Percentiles rank a stretch among this genome's conserved stretches.
These are phyloP conservation scores for Pteromalus puparum DNA, from an alignment of 1,140 invertebrate genomes.

Conservation along the genomic window DNA sequence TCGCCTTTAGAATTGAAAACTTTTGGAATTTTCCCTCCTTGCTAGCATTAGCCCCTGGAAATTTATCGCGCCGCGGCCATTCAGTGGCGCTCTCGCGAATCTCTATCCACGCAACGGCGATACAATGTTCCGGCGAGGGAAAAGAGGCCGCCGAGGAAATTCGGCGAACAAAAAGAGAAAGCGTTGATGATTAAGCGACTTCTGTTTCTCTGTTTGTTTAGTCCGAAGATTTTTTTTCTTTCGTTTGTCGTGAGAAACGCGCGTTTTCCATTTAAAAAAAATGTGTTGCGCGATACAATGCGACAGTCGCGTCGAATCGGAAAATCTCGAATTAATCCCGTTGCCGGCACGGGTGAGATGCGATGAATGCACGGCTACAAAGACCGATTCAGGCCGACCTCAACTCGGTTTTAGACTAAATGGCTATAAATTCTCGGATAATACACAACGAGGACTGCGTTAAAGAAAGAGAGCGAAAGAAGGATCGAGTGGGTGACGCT, in stretches of 20 bases:
- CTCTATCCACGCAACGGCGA: slow-evolving; percentile 53
- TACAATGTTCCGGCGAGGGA: slow-evolving; percentile 59
- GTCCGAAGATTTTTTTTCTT: background rate
- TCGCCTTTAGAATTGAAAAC: slow-evolving; percentile 70
- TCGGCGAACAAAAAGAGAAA: slow-evolving; percentile 42
- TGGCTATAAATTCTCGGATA: slow-evolving; percentile 61
- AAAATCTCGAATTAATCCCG: slow-evolving; percentile 53
- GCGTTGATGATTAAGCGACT: slow-evolving; percentile 29
- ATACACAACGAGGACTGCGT: slow-evolving; percentile 30
- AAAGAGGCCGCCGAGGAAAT: slow-evolving; percentile 45
- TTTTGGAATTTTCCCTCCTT: slow-evolving; percentile 64
- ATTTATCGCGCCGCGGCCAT: slow-evolving; percentile 71
- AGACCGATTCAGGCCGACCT: slow-evolving; percentile 33
- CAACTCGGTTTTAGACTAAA: slow-evolving; percentile 61
- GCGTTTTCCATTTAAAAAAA: slow-evolving; percentile 6
- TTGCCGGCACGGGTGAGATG: slow-evolving; percentile 12
- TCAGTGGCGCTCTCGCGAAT: slow-evolving; percentile 54
- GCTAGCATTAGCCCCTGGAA: slow-evolving; percentile 55
- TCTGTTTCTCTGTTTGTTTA: slow-evolving; percentile 12
- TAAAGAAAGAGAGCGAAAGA: slow-evolving; percentile 18
- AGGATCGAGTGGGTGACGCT: slow-evolving; percentile 41
- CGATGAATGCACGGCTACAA: slow-evolving; percentile 32
- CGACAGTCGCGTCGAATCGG: slow-evolving; percentile 48
- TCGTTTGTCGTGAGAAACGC: background rate
- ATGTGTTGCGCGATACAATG: background rate